These are phyloP conservation scores for Bombus sylvicola DNA, from an alignment of 1,140 invertebrate genomes.

Conservation along the genomic window DNA sequence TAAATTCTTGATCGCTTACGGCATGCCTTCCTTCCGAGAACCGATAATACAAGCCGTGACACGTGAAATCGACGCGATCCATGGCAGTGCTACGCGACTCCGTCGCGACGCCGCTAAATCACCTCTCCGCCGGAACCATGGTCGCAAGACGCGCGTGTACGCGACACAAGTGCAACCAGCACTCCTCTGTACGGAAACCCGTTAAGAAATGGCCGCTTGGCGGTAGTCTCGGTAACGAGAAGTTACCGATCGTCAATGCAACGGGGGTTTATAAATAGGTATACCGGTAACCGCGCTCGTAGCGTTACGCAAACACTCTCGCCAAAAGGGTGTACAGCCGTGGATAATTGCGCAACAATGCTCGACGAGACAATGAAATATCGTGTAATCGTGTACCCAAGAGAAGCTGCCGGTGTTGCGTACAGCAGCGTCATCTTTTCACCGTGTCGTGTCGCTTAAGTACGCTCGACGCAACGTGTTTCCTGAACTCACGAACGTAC, in stretches of 20 bases:
- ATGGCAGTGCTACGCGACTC: slow-evolving; percentile 1
- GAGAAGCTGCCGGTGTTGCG: slow-evolving; percentile 31
- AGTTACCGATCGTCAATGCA: slow-evolving; percentile 65
- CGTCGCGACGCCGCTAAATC: slow-evolving; percentile 30
- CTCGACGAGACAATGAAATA: slow-evolving; percentile 59
- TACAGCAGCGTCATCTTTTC: slow-evolving; percentile 27
- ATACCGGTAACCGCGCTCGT: slow-evolving; percentile 27
- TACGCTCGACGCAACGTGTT: not conserved
- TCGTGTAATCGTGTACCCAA: slow-evolving; percentile 49
- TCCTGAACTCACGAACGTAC: not conserved
- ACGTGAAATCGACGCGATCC: slow-evolving; percentile 54
- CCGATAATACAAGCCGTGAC: not conserved
- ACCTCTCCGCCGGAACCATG: slow-evolving; percentile 42
- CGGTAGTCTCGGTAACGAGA: slow-evolving; percentile 70
- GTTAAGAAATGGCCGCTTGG: slow-evolving; percentile 59
- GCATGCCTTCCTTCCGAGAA: slow-evolving; percentile 38
- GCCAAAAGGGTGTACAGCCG: slow-evolving; percentile 46
- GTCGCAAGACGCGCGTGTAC: slow-evolving; percentile 44
- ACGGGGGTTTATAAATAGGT: slow-evolving; percentile 64
- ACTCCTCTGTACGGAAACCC: slow-evolving; percentile 36
- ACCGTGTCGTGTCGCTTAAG: not conserved
- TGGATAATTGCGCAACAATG: slow-evolving; percentile 61
- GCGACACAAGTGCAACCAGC: not conserved
- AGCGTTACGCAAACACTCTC: slow-evolving; percentile 43
- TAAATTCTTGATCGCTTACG: slow-evolving; percentile 20